These are phyloP conservation scores for Ormia ochracea DNA, from an alignment of 2,888 invertebrate species.

Conservation along the genomic window DNA sequence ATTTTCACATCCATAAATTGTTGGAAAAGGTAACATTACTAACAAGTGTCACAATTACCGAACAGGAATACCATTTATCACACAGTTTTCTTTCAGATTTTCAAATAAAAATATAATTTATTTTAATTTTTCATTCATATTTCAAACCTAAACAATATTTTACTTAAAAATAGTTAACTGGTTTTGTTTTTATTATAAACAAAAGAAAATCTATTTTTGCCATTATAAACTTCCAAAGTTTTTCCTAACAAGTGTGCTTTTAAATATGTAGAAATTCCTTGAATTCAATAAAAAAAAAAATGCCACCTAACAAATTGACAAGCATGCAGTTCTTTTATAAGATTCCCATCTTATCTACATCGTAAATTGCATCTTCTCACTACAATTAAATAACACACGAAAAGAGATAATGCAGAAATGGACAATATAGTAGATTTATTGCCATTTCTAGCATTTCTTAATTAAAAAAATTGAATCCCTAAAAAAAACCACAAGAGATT, in stretches of 20 bases:
- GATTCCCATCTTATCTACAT: slow-evolving; percentile 52
- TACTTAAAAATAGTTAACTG: too few species aligned
- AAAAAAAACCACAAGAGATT: too few species aligned
- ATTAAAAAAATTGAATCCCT: too few species aligned
- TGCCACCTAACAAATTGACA: slow-evolving; percentile 34
- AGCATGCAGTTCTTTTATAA: slow-evolving; percentile 12
- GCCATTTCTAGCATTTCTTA: too few species aligned
- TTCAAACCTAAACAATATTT: neutral
- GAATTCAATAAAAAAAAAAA: slow-evolving; percentile 18
- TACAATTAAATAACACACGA: slow-evolving; percentile 1
- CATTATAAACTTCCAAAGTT: slow-evolving; percentile 19
- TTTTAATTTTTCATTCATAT: neutral
- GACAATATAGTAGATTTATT: slow-evolving; percentile 1
- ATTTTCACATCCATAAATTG: too few species aligned
- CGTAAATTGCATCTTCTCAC: slow-evolving; percentile 51
- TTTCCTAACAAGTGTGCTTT: neutral
- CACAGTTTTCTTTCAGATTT: too few species aligned
- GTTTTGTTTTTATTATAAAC: slow-evolving; percentile 9
- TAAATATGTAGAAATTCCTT: slow-evolving; percentile 13
- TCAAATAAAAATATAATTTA: too few species aligned
- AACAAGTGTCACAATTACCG: too few species aligned
- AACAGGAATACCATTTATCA: too few species aligned
- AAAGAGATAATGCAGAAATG: neutral
- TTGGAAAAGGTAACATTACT: too few species aligned
- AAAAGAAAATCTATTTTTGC: slow-evolving; percentile 1